phyloP scores from a whole-genome alignment of 2,888 invertebrate genomes.

The Choreutis nemorana region DNA sequence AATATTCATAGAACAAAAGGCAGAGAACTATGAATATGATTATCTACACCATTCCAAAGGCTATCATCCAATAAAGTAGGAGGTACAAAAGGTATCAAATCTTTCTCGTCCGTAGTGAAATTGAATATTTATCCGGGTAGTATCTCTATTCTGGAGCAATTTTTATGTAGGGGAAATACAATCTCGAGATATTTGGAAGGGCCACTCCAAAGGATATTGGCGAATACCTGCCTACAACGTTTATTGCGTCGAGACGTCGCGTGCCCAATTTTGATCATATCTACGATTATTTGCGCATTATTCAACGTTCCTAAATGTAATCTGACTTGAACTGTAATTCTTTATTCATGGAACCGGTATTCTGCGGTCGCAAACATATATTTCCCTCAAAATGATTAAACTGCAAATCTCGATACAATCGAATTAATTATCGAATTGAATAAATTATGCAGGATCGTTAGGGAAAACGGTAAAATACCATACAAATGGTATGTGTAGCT shows the following conservation, averaged over 20 bases:
- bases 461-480: no score
- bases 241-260: constrained; percentile 58
- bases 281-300: constrained; percentile 39
- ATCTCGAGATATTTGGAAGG: constrained; percentile 63
- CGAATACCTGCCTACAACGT: constrained; percentile 64
- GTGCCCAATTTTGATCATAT: constrained; percentile 48
- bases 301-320: constrained; percentile 27
- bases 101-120: constrained; percentile 65
- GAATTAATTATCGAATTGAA: no score
- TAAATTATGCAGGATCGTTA: no score
- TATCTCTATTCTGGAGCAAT: constrained; percentile 66
- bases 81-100: constrained; percentile 63
- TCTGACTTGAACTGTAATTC: constrained; percentile 21
- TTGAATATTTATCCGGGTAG: constrained; percentile 66
- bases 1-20: no score
- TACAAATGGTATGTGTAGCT: no score
- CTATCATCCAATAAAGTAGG: constrained; percentile 62
- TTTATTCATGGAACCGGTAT: constrained; percentile 20
- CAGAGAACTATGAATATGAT: constrained; percentile 61
- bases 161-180: constrained; percentile 65
- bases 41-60: constrained; percentile 61
- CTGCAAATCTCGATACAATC: no score
- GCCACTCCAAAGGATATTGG: constrained; percentile 62
- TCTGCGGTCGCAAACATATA: no score
- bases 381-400: no score